phyloP scores from a whole-genome alignment of 1,140 invertebrate genomes.

The Whitmania pigra region DNA sequence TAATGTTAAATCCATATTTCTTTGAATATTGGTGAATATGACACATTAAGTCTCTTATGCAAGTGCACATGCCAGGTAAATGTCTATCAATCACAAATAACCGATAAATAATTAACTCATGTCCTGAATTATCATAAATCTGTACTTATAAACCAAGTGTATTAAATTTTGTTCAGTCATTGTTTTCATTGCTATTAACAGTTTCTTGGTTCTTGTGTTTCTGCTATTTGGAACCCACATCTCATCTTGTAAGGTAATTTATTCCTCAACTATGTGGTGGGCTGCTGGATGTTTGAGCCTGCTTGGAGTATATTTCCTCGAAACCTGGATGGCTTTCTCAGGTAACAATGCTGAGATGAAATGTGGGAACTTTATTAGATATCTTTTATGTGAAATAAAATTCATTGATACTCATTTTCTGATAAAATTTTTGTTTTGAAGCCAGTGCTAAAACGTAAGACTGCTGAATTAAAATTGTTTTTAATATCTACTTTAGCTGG shows the following conservation, averaged over 20 bases:
- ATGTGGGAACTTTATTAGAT: not conserved
- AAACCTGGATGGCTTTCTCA: not conserved
- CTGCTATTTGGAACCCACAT: not conserved
- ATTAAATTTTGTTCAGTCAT: not conserved
- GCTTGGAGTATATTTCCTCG: constrained; percentile 3
- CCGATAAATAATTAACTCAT: no score
- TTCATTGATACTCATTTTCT: no score
- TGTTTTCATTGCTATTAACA: not conserved
- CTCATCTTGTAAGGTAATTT: not conserved
- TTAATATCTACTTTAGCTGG: constrained; percentile 31
- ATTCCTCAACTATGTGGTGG: not conserved
- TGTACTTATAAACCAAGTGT: no score
- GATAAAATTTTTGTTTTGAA: not conserved
- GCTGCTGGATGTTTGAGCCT: not conserved
- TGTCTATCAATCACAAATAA: no score
- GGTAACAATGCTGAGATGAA: not conserved
- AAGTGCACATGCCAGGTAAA: no score
- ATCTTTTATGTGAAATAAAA: no score
- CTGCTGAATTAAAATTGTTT: not conserved
- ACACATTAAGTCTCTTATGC: no score
- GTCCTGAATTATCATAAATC: no score
- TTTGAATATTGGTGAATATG: no score
- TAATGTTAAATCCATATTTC: no score
- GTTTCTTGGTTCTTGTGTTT: not conserved
- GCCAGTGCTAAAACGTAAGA: not conserved